Evolutionary conservation across 1,140 invertebrate genomes (phyloP).

Genomic region (Macrostomum lignano): DNA sequence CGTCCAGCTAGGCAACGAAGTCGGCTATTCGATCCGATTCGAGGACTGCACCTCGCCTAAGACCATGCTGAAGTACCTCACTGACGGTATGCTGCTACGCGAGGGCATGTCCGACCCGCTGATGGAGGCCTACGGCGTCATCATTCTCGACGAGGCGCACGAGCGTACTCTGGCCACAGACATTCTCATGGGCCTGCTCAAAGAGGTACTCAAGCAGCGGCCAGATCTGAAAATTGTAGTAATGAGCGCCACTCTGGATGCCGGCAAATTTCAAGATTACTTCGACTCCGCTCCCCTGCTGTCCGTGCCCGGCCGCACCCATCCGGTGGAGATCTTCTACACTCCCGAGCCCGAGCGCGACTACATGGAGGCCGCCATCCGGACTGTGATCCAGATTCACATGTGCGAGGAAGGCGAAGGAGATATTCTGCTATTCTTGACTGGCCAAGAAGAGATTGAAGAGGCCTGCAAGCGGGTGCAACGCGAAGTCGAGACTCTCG

Average conservation of each 20-base stretch:
- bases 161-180: conserved; percentile 92
- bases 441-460: conserved; percentile 89
- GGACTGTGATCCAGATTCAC: conserved; percentile 94
- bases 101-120: conserved; percentile 98
- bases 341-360: conserved; percentile 91
- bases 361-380: conserved; percentile 86
- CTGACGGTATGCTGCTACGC: conserved; percentile 92
- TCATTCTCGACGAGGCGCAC: conserved; percentile 91
- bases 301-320: conserved; percentile 81
- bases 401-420: conserved; percentile 82
- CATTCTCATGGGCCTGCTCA: conserved; percentile 82
- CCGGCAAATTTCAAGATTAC: conserved; percentile 93
- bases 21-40: conserved; percentile 95
- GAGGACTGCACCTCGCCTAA: conserved; percentile 87
- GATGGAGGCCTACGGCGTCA: conserved; percentile 67
- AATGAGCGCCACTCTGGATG: conserved; percentile 98
- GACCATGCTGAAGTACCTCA: conserved; percentile 67
- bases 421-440: conserved; percentile 75
- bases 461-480: conserved; percentile 94
- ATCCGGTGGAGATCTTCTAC: conserved; percentile 94
- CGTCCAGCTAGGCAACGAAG: conserved; percentile 74
- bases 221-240: conserved; percentile 82
- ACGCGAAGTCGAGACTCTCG: conserved; percentile 75
- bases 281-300: conserved; percentile 92
- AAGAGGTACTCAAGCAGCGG: conserved; percentile 79